Evolutionary conservation across 2,888 invertebrate species (phyloP), one percentile per base, ranked within the genome.

Genomic region (Eupithecia tripunctaria): DNA sequence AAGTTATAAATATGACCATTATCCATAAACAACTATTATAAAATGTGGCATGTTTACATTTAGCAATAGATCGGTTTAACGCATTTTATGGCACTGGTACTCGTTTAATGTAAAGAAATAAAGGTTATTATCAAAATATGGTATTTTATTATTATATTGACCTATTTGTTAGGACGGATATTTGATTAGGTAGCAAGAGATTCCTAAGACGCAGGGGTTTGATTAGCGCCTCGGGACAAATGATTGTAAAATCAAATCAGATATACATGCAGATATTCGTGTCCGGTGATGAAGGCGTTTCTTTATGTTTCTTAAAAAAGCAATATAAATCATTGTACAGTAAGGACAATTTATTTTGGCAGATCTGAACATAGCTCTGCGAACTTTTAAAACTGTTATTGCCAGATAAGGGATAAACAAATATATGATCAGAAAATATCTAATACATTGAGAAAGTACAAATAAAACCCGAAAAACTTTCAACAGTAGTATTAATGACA

Each of bases 51-150:
- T 81, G 78, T 83, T 72, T 66, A 68, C 68, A 32, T 70, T 70
- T 65, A 63, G 32, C 84, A 85, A 88, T 88, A 89, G 88, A 76
- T 80, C 82, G 85, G 85, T 79, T 70, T 67, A 74, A 36, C 18
- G 62, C 85, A 86, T 87, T 90, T 86, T 91, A 91, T 84, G 85
- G 88, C 89, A 87, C 86, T 84, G 87, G 87, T 89, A 87, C 88
- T 87, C 85, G 84, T 89, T 89, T 88, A 87, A 82, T 88, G 85
- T 89, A 88, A 87, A 81, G 73, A 82, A 91, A 89, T 91, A 91
- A 91, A 88, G 84, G 87, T 91, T 91, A 89, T 85, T 85, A 88
- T 80, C 81, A 80, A 75, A 78, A 69, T 74, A 74, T 72, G 76
- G 73, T 73, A 75, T 82, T 75, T 79, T 75, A 78, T 76, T 76